phyloP scores from a whole-genome alignment of 1,140 invertebrate genomes.

The Sycobia sp. region DNA sequence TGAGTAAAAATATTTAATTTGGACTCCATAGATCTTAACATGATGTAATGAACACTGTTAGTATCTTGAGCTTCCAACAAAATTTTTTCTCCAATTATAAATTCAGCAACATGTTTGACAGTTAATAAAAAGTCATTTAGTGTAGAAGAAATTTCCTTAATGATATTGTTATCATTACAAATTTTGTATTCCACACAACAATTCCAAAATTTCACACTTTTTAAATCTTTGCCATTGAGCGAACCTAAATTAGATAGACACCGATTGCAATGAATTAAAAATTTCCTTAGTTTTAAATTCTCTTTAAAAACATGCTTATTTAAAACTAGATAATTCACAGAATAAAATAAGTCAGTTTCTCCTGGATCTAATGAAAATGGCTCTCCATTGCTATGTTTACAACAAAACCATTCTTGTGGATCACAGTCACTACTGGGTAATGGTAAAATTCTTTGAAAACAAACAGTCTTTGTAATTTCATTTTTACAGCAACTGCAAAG shows the following conservation, averaged over 20 bases:
- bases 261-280: slow-evolving; percentile 45
- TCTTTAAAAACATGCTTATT: slow-evolving; percentile 42
- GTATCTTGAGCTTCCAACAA: slow-evolving; percentile 45
- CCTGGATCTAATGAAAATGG: slow-evolving; percentile 41
- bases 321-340: slow-evolving; percentile 47
- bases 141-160: slow-evolving; percentile 36
- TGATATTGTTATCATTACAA: slow-evolving; percentile 13
- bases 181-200: slow-evolving; percentile 46
- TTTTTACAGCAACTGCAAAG: slow-evolving; percentile 48
- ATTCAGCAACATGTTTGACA: slow-evolving; percentile 43
- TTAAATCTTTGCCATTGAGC: slow-evolving; percentile 36
- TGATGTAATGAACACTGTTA: slow-evolving; percentile 46
- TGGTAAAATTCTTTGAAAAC: slow-evolving; percentile 50
- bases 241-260: slow-evolving; percentile 51
- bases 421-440: slow-evolving; percentile 51
- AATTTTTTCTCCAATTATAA: slow-evolving; percentile 46
- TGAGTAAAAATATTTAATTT: slow-evolving; percentile 50
- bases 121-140: slow-evolving; percentile 52
- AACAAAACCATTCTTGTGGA: slow-evolving; percentile 56
- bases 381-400: slow-evolving; percentile 42
- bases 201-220: slow-evolving; percentile 52
- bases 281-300: slow-evolving; percentile 41
- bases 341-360: slow-evolving; percentile 52
- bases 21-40: slow-evolving; percentile 52
- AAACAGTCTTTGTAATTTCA: slow-evolving; percentile 43